These are phyloP conservation scores for Chloromyia formosa DNA, from an alignment of 2,888 invertebrate genomes.

Conservation along the genomic window DNA sequence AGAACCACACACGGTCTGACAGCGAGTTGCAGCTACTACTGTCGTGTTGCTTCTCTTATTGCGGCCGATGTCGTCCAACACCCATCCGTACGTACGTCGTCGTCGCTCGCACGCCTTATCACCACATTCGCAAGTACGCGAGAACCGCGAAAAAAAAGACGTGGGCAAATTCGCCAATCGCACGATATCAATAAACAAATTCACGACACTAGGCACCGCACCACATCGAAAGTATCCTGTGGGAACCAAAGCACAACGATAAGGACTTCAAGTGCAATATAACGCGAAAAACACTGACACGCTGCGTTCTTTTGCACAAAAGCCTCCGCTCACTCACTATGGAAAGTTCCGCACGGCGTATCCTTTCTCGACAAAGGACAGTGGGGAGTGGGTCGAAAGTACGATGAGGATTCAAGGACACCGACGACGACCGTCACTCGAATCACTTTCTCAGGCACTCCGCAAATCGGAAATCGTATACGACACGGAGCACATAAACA, in stretches of 20 bases:
- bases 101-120: neutral
- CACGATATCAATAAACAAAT: neutral
- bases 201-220: neutral
- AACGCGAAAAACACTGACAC: neutral
- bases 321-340: too few species aligned
- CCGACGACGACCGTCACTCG: neutral
- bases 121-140: neutral
- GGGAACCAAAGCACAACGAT: neutral
- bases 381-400: neutral
- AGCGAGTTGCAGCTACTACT: neutral
- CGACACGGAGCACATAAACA: neutral
- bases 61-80: neutral
- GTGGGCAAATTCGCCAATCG: neutral
- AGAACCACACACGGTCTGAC: neutral
- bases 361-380: neutral
- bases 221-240: neutral
- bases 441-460: neutral
- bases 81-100: neutral
- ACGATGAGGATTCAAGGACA: neutral
- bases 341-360: neutral
- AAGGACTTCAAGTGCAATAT: neutral
- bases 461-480: neutral
- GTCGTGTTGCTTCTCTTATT: too few species aligned
- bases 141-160: neutral
- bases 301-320: too few species aligned